Conservation (phyloP, 2,113 vertebrate species). For the Chloropsis hardwickii region DNA sequence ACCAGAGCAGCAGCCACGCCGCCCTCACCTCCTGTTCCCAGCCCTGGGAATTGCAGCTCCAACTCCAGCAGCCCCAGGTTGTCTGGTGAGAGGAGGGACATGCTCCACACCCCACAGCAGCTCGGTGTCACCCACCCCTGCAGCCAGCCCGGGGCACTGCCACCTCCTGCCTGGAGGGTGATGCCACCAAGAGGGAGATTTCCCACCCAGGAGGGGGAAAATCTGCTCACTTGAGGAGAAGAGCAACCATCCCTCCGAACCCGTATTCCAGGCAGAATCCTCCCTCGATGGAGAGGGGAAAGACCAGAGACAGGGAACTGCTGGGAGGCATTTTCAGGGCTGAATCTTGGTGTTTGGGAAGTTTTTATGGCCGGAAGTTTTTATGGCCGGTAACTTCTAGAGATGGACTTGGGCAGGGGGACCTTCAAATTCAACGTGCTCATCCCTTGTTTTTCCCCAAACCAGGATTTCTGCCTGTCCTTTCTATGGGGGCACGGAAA, state of each 20-base stretch:
- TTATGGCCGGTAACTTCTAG: background rate
- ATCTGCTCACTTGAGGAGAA: background rate
- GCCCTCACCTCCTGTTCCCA: background rate
- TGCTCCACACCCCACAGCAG: accelerated
- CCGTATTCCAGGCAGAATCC: accelerated
- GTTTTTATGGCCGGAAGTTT: too few species aligned
- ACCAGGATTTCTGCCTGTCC: background rate
- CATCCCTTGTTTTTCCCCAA: background rate
- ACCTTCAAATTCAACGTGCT: background rate
- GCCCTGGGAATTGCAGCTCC: background rate
- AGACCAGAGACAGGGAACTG: too few species aligned
- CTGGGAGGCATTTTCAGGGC: too few species aligned
- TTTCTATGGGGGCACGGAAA: accelerated
- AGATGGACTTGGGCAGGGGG: background rate
- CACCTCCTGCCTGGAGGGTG: accelerated
- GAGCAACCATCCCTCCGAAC: background rate
- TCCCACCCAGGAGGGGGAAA: background rate
- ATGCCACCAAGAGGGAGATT: background rate
- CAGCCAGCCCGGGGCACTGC: background rate
- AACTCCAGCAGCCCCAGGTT: background rate
- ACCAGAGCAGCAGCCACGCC: background rate
- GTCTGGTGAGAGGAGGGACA: too few species aligned
- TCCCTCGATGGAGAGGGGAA: too few species aligned
- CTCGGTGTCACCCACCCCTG: accelerated
- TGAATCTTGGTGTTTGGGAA: background rate